Conservation (phyloP, 2,797 vertebrate species). For the Hypotaenidia philippensis region DNA sequence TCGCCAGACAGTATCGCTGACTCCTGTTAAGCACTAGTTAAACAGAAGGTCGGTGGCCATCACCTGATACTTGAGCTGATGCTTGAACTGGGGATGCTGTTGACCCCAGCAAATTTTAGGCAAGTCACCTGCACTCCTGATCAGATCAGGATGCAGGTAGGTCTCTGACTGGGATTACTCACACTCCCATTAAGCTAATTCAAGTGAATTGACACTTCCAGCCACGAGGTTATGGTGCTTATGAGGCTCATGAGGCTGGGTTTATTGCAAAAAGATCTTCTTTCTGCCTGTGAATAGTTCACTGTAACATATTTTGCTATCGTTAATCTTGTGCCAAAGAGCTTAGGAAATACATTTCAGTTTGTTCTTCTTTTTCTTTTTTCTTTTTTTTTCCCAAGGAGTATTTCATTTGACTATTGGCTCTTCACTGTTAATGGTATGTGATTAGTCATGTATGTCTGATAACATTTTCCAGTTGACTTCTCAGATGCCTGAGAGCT, state of each 20-base stretch:
- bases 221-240: not conserved
- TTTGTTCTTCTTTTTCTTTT: not conserved
- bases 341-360: not conserved
- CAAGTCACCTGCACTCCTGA: not conserved
- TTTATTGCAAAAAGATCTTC: not conserved
- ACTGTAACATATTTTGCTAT: not conserved
- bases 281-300: not conserved
- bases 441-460: constrained; percentile 3
- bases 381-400: not conserved
- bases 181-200: not conserved
- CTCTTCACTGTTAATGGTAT: not conserved
- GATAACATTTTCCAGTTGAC: not conserved
- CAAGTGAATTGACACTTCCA: not conserved
- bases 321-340: not conserved
- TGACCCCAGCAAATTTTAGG: not conserved
- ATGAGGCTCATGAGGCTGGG: not conserved
- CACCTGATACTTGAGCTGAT: not conserved
- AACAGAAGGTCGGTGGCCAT: not conserved
- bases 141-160: not conserved
- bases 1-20: not conserved
- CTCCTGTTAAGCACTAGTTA: not conserved
- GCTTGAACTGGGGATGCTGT: not conserved
- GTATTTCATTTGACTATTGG: not conserved
- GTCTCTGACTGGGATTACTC: not conserved
- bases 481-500: not conserved